Percentiles rank a stretch among this genome's conserved stretches.
Conservation (phyloP, 2,113 vertebrate species). For the Etia nguti region DNA sequence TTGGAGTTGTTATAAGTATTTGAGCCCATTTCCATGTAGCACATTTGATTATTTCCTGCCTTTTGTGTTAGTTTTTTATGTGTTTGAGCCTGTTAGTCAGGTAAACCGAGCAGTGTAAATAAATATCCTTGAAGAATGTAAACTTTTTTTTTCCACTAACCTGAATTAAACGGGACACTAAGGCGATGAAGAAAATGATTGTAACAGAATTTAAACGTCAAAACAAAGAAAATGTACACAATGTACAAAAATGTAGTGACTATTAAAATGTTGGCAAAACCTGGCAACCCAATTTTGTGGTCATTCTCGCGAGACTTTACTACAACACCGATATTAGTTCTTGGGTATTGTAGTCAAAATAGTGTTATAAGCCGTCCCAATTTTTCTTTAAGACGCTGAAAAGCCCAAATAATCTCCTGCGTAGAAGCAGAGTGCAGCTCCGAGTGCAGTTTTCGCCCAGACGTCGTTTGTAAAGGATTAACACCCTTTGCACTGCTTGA, state of each 20-base stretch:
- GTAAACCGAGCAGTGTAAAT: neutral
- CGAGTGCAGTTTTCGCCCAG: neutral
- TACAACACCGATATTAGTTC: neutral
- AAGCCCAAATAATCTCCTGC: constrained; percentile 23
- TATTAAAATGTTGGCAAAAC: neutral
- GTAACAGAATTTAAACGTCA: neutral
- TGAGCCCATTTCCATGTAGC: neutral
- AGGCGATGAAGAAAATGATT: neutral
- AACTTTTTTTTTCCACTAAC: neutral
- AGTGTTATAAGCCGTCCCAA: neutral
- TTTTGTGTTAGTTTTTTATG: neutral
- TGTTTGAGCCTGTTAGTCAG: neutral
- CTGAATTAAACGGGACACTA: neutral
- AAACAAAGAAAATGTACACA: neutral
- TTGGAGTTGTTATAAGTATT: neutral
- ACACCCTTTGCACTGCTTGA: neutral
- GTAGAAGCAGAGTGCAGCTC: neutral
- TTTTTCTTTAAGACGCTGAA: constrained; percentile 24
- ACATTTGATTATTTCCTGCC: neutral
- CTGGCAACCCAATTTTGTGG: constrained; percentile 48
- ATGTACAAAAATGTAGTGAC: neutral
- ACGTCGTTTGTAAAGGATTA: neutral
- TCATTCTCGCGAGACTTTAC: constrained; percentile 33
- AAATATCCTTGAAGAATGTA: neutral
- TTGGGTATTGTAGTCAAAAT: constrained; percentile 63